Evolutionary conservation across 2,888 invertebrate species (phyloP).

Genomic region (Hyposoter dolosus): DNA sequence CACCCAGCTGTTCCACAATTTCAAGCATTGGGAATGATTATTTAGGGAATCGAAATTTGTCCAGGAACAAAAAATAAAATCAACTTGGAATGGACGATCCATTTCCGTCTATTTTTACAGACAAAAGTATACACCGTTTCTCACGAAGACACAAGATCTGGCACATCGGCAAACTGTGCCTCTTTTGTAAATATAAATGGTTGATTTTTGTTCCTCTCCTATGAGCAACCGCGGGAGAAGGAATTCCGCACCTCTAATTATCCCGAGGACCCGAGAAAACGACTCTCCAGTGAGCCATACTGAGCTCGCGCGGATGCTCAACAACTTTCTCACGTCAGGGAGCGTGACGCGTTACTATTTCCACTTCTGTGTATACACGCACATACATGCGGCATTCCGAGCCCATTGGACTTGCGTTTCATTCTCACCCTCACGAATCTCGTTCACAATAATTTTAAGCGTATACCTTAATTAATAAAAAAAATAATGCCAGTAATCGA

Average conservation of each 20-base stretch:
- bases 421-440: constrained; percentile 39
- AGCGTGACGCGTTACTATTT: constrained; percentile 71
- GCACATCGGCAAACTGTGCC: constrained; percentile 61
- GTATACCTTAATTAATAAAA: not conserved
- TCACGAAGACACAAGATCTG: constrained; percentile 50
- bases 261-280: constrained; percentile 68
- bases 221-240: constrained; percentile 58
- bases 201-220: constrained; percentile 45
- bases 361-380: constrained; percentile 41
- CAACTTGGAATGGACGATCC: not conserved
- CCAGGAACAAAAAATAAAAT: constrained; percentile 19
- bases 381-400: constrained; percentile 5
- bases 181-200: constrained; percentile 65
- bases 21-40: constrained; percentile 24
- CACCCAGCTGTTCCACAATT: constrained; percentile 34
- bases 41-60: constrained; percentile 39
- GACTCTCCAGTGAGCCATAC: constrained; percentile 36
- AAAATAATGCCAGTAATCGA: not conserved
- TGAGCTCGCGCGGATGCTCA: constrained; percentile 51
- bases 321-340: constrained; percentile 77
- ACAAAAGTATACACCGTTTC: constrained; percentile 48
- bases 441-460: not conserved
- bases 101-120: constrained; percentile 14
- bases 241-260: constrained; percentile 73
- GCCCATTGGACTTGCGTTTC: constrained; percentile 38